Base-by-base conservation (phyloP, 1,140 invertebrate species). In the Diabrotica undecimpunctata region DNA sequence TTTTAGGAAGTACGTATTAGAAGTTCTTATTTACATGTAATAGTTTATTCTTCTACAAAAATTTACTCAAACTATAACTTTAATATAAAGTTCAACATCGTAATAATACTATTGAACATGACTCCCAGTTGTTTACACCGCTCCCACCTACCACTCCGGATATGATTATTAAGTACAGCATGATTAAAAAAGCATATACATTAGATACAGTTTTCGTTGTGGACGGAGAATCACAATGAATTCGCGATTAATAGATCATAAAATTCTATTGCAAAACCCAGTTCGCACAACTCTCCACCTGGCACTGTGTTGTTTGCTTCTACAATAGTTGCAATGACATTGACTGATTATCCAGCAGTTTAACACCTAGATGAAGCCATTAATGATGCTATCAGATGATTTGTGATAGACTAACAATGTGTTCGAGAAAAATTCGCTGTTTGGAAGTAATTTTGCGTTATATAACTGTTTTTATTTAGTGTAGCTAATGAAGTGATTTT, bases 161-260 rank as follows among this genome's bases (percentile, higher is more conserved):
- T 57, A 57, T 12, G 37, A n/a, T 61, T 10, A 11, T 61, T 51
- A 11, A 50, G 41, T 54, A 54, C 54, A 54, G 7, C 46, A 61
- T 14, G 50, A 51, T 61, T 52, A 38, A 50, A 10, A 52, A 50
- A 46, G n/a, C 8, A 46, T 10, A 54, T 37, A 14, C 54, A 46
- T 14, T 14, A 64, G 55, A 38, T 39, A 35, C 38, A 37, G 61
- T 53, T 62, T 56, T 25, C 37, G 11, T 41, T n/a, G 46, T 38
- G 53, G 39, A n/a, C 53, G 39, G 7, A 39, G 25, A 46, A 36
- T 41, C 52, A 62, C 14, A 64, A 64, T 54, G 62, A 36, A 35
- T 53, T n/a, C 14, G n/a, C 61, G 53, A 35, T 36, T 35, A 53
- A 7, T 14, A 14, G 36, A 62, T 53, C 37, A 39, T 52, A 10